Percentiles rank a stretch among this genome's conserved stretches.
These are phyloP conservation scores for Natator depressus DNA, from an alignment of 2,113 vertebrate species.

Conservation along the genomic window DNA sequence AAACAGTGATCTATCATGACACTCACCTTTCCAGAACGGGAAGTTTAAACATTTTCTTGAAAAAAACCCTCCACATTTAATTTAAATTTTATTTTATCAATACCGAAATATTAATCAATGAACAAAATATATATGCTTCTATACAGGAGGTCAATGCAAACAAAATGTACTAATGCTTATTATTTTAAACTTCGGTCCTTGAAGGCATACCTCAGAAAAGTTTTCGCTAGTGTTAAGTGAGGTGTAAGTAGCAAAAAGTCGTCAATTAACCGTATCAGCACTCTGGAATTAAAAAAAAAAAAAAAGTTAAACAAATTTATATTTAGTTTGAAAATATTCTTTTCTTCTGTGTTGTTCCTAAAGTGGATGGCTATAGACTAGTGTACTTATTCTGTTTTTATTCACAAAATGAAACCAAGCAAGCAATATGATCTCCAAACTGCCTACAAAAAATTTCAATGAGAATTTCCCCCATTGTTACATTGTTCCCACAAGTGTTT, in stretches of 20 bases:
- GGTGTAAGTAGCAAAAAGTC: constrained; percentile 95
- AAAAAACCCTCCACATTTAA: neutral
- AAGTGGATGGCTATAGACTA: neutral
- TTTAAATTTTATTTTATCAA: neutral
- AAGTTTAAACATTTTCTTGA: neutral
- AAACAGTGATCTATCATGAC: neutral
- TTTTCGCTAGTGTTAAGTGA: constrained; percentile 81
- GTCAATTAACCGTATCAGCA: constrained; percentile 92
- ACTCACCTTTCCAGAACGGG: neutral
- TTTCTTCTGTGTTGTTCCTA: neutral
- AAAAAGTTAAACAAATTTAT: neutral
- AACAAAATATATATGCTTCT: neutral
- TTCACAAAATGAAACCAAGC: neutral
- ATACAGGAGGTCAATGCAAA: neutral
- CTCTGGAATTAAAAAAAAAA: constrained; percentile 70
- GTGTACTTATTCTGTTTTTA: neutral
- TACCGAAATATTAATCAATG: neutral
- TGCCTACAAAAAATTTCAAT: neutral
- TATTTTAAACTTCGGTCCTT: neutral
- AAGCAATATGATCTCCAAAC: neutral
- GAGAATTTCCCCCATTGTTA: neutral
- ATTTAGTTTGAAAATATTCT: neutral
- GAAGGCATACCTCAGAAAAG: constrained; percentile 86
- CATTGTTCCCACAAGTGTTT: no score
- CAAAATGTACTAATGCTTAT: neutral